Evolutionary conservation across 2,113 vertebrate genomes (phyloP).

Genomic region (Antechinus flavipes): DNA sequence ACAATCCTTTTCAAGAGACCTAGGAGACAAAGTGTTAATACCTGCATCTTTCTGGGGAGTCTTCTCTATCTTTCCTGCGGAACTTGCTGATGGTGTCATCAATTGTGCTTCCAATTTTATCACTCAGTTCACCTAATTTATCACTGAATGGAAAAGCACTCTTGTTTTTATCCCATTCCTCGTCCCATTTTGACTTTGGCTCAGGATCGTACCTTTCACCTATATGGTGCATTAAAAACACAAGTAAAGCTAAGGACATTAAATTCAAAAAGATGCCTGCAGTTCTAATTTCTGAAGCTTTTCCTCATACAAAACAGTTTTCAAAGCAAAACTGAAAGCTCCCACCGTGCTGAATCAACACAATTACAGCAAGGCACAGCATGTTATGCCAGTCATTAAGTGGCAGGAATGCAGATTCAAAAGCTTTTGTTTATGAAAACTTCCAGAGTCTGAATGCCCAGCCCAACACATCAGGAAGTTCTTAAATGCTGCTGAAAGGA

Average conservation of each 20-base stretch:
- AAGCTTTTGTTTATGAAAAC: constrained; percentile 70
- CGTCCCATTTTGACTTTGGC: constrained; percentile 93
- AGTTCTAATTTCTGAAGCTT: constrained; percentile 59
- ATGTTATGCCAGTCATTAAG: constrained; percentile 73
- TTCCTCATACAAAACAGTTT: constrained; percentile 67
- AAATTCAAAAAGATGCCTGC: constrained; percentile 32
- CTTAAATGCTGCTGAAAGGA: constrained; percentile 55
- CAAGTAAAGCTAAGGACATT: constrained; percentile 66
- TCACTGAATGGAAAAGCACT: constrained; percentile 96
- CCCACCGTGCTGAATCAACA: constrained; percentile 74
- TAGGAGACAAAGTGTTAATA: constrained; percentile 73
- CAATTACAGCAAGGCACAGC: constrained; percentile 65
- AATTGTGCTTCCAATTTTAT: constrained; percentile 98
- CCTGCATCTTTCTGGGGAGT: constrained; percentile 97
- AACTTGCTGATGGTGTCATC: constrained; percentile 98
- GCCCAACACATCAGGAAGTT: constrained; percentile 46
- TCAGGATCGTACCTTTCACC: constrained; percentile 94
- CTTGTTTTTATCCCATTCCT: constrained; percentile 96
- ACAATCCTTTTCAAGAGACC: constrained; percentile 11
- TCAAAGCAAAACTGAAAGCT: constrained; percentile 75
- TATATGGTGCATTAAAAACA: constrained; percentile 75
- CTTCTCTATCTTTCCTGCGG: constrained; percentile 95
- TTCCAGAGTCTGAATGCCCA: constrained; percentile 41
- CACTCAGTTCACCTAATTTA: constrained; percentile 96
- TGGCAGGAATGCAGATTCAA: constrained; percentile 74